Evolutionary conservation across 2,888 invertebrate genomes (phyloP).

Genomic region (Megaustenia siamemsis): DNA sequence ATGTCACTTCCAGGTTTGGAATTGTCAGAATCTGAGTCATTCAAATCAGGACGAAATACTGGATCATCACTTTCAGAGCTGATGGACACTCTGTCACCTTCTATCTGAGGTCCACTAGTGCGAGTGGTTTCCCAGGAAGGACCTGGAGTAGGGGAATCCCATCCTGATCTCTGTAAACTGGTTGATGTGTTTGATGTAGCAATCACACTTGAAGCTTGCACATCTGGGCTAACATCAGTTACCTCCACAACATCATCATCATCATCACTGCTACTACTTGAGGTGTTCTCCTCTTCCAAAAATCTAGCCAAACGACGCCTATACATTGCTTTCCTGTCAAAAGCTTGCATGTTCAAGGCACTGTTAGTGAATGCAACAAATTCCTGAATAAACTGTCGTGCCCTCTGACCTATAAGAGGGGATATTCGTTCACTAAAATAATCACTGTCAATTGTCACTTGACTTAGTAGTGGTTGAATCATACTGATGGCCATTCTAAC

Average conservation of each 20-base stretch:
- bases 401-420: conserved; percentile 86
- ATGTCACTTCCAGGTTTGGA: conserved; percentile 69
- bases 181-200: conserved; percentile 9
- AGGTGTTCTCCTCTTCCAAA: not conserved
- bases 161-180: conserved; percentile 60
- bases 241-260: conserved; percentile 70
- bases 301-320: conserved; percentile 48
- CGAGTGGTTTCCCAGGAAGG: conserved; percentile 62
- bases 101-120: conserved; percentile 21
- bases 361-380: conserved; percentile 91
- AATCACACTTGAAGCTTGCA: conserved; percentile 20
- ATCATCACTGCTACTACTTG: conserved; percentile 58
- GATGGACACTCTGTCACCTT: conserved; percentile 54
- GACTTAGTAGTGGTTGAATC: conserved; percentile 52
- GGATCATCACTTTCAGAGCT: conserved; percentile 58
- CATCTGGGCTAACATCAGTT: conserved; percentile 58
- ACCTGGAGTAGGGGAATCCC: conserved; percentile 76
- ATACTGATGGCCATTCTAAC: conserved; percentile 55
- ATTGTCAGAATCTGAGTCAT: conserved; percentile 58
- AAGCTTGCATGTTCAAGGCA: conserved; percentile 90
- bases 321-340: conserved; percentile 79
- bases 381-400: conserved; percentile 94
- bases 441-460: conserved; percentile 75
- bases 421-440: conserved; percentile 87
- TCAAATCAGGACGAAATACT: conserved; percentile 32